Conservation (phyloP, 1,140 invertebrate species). For the Notospermus geniculatus region DNA sequence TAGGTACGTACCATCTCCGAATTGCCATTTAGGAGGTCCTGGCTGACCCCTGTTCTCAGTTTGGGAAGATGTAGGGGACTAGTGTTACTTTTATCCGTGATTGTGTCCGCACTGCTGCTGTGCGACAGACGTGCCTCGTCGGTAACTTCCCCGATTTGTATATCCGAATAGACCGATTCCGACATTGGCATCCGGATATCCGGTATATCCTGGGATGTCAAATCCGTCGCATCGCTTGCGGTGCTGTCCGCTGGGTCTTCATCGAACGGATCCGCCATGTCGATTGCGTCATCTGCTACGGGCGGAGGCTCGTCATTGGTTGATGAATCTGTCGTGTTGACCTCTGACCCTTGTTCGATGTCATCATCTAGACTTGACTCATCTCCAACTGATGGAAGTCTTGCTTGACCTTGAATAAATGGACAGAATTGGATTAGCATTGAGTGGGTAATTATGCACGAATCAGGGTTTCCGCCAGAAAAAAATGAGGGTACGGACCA, state of each 20-base stretch:
- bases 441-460: no score
- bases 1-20: slow-evolving; percentile 28
- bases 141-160: slow-evolving; percentile 48
- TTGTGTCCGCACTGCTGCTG: slow-evolving; percentile 48
- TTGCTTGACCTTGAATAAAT: slow-evolving; percentile 27
- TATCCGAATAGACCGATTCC: slow-evolving; percentile 42
- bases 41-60: slow-evolving; percentile 20
- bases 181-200: slow-evolving; percentile 23
- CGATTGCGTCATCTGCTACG: slow-evolving; percentile 10
- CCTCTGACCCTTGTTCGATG: slow-evolving; percentile 27
- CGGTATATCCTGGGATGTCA: not conserved
- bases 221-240: not conserved
- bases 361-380: slow-evolving; percentile 51
- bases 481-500: not conserved
- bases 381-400: slow-evolving; percentile 39
- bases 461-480: slow-evolving; percentile 4
- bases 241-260: slow-evolving; percentile 11
- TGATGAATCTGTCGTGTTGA: not conserved
- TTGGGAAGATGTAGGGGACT: slow-evolving; percentile 32
- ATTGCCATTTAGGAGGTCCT: slow-evolving; percentile 49
- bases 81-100: slow-evolving; percentile 42
- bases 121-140: slow-evolving; percentile 39
- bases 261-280: slow-evolving; percentile 20
- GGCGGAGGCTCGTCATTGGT: not conserved
- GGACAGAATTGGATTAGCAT: no score